Evolutionary conservation across 1,140 invertebrate genomes (phyloP), one percentile per base, ranked within the genome.

Genomic region (Tigriopus japonicus): DNA sequence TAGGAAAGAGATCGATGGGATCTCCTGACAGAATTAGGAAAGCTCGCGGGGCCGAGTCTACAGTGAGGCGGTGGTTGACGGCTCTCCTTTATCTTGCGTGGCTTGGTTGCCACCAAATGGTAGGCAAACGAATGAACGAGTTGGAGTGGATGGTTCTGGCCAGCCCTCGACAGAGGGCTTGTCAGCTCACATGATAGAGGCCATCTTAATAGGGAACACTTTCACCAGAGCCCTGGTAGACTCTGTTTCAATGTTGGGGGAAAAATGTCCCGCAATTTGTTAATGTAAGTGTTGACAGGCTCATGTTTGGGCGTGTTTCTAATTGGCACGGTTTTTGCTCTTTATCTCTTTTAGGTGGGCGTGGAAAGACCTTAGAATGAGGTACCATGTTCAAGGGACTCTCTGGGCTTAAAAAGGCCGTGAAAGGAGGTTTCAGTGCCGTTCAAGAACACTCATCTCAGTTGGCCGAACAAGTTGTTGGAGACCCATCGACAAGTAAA

Each of bases 331-430:
- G 21, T 15, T 54, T 7, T 15, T n/a, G 12, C 15, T 54, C 6
- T 1, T 28, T 54, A 6, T 54, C 35, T 2, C 10, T 23, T 21
- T 54, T 15, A 54, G 19, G 35, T 23, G 52, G 52, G 15, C 35
- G 21, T 54, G 52, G n/a, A 15, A 54, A 23, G 52, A 54, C 21
- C 35, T 54, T 54, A 28, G 21, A 54, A 23, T 54, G 21, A 54
- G 55, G 52, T 24, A 61, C 52, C 40, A 61, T 61, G 59, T 61
- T 61, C 59, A 61, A 61, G 45, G 59, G 55, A 58, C 40, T 58
- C 15, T 28, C 55, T 42, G 55, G 59, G 13, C 17, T 61, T 10
- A 61, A 61, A 49, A 61, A 61, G 45, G 59, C 40, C 9, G 59
- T 61, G 19, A 61, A 61, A 61, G 59, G 59, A 51, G 59, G 59